Percentiles rank a stretch among this genome's conserved stretches.
These are phyloP conservation scores for Aphyosemion australe DNA, from an alignment of 2,113 vertebrate species.

Conservation along the genomic window DNA sequence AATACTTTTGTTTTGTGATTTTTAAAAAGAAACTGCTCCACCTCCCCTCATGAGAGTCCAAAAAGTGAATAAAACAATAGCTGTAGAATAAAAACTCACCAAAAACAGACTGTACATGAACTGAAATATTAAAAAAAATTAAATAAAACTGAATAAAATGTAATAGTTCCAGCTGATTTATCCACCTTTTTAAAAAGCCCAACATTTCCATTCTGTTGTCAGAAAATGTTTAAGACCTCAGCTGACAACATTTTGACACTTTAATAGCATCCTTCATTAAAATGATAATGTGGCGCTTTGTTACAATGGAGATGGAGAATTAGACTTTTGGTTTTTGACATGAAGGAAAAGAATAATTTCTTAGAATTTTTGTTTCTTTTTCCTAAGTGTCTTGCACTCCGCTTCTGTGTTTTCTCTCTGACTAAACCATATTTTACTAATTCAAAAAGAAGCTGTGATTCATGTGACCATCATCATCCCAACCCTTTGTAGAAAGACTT, in stretches of 20 bases:
- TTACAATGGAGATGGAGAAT: conserved; percentile 28
- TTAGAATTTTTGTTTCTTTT: not conserved
- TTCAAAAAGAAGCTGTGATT: conserved; percentile 11
- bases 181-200: conserved; percentile 1
- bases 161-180: conserved; percentile 1
- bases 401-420: not conserved
- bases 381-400: conserved; percentile 2
- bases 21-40: conserved; percentile 6
- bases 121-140: conserved; percentile 7
- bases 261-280: conserved; percentile 25
- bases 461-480: conserved; percentile 3
- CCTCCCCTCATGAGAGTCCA: not conserved
- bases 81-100: too few relatives aligned
- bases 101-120: not conserved
- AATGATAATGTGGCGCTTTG: conserved; percentile 15
- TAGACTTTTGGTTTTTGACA: conserved; percentile 1
- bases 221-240: conserved; percentile 40
- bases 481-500: conserved; percentile 2
- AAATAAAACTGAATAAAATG: conserved; percentile 33
- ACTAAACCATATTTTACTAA: conserved; percentile 20
- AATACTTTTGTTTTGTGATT: not conserved
- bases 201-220: conserved; percentile 20
- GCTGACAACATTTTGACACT: conserved; percentile 41
- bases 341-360: conserved; percentile 11
- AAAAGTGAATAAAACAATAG: too few relatives aligned